phyloP scores from a whole-genome alignment of 1,140 invertebrate species.

The Macrobrachium rosenbergii region DNA sequence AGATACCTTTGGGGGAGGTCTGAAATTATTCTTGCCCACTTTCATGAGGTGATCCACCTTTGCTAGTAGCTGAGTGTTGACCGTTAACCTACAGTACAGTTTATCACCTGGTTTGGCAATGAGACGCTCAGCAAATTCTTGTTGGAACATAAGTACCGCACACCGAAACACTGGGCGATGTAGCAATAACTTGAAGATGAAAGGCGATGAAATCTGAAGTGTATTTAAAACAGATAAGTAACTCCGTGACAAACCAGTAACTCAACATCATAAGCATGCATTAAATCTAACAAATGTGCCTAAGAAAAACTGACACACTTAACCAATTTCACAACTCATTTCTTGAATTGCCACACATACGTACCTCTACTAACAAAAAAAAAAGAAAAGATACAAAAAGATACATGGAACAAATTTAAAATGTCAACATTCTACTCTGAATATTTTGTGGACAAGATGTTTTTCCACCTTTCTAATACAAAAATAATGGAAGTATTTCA shows the following conservation, averaged over 20 bases:
- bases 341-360: too few species aligned
- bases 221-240: constrained; percentile 37
- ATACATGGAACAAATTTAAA: too few species aligned
- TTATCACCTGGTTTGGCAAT: constrained; percentile 98
- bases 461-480: not conserved
- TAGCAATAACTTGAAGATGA: constrained; percentile 97
- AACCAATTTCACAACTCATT: too few species aligned
- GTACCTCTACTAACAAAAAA: too few species aligned
- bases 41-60: constrained; percentile 98
- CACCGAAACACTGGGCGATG: constrained; percentile 86
- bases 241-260: constrained; percentile 49
- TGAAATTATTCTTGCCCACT: constrained; percentile 98
- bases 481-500: not conserved
- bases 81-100: constrained; percentile 94
- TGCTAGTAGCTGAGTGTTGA: constrained; percentile 96
- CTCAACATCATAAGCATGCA: constrained; percentile 7
- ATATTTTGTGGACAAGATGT: too few species aligned
- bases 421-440: too few species aligned
- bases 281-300: too few species aligned
- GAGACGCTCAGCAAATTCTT: constrained; percentile 97
- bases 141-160: constrained; percentile 98
- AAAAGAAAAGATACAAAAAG: too few species aligned
- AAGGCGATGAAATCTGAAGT: constrained; percentile 92
- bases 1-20: constrained; percentile 89
- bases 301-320: too few species aligned